A percentile compares a stretch with the other conserved stretches of the same genome.
phyloP scores from a whole-genome alignment of 2,113 vertebrate species.

The Madoqua kirkii region DNA sequence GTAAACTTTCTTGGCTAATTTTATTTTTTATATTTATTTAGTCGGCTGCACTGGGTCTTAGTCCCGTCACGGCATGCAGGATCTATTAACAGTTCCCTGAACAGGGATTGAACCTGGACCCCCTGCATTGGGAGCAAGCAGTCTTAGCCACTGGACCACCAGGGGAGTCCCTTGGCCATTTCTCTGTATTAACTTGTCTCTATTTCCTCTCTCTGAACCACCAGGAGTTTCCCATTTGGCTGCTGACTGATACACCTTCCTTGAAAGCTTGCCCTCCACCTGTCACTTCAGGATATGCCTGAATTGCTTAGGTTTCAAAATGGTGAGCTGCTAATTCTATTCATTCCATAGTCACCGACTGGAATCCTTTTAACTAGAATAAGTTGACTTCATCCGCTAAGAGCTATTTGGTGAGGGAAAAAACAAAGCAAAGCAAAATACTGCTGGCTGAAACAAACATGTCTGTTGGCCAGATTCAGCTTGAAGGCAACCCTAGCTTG shows the following conservation, averaged over 20 bases:
- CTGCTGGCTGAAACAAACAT: neutral
- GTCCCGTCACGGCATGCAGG: accelerated
- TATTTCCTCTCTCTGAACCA: neutral
- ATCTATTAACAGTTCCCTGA: neutral
- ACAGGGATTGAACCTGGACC: neutral
- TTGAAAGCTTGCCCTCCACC: neutral
- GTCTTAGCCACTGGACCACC: neutral
- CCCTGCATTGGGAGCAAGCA: neutral
- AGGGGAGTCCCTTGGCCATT: neutral
- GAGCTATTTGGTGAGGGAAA: neutral
- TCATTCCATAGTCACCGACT: neutral
- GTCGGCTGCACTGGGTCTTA: neutral
- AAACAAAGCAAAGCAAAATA: neutral
- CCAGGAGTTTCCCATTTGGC: neutral
- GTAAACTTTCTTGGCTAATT: neutral
- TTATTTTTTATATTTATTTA: neutral
- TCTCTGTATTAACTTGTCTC: neutral
- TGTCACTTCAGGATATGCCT: neutral
- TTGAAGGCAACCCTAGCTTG: neutral
- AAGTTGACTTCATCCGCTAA: neutral
- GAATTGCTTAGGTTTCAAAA: neutral
- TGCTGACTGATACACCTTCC: neutral
- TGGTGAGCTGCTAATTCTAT: neutral
- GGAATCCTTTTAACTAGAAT: neutral
- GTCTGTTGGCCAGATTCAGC: neutral